A percentile compares a stretch with the other conserved stretches of the same genome.
Conservation (phyloP, 2,113 vertebrate genomes). For the Emydocephalus ijimae region DNA sequence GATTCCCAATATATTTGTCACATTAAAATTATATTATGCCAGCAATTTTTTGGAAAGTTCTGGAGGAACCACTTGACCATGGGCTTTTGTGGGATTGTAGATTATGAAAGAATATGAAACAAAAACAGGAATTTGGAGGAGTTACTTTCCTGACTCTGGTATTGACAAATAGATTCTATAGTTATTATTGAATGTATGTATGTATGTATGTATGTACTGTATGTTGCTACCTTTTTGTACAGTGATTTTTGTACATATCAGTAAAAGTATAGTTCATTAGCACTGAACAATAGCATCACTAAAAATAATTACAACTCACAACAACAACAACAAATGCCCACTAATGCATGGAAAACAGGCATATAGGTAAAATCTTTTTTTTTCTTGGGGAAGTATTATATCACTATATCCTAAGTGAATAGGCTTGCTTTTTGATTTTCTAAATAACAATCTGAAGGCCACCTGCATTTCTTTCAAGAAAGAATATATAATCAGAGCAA, state of each 20-base stretch:
- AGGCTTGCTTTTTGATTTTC: not conserved
- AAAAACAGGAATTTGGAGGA: not conserved
- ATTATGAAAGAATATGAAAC: not conserved
- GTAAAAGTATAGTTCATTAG: not conserved
- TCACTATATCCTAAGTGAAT: not conserved
- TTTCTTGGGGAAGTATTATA: not conserved
- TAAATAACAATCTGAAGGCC: not conserved
- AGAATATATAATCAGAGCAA: not conserved
- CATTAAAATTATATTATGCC: not conserved
- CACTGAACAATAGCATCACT: not conserved
- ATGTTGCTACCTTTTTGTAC: not conserved
- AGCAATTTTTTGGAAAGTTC: not conserved
- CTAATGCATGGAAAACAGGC: not conserved
- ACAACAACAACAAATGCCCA: not conserved
- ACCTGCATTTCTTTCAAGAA: not conserved
- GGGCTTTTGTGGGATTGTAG: not conserved
- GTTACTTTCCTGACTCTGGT: not conserved
- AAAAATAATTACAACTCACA: not conserved
- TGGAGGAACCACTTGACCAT: not conserved
- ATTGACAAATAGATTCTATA: not conserved
- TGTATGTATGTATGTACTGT: not conserved
- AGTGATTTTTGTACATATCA: not conserved
- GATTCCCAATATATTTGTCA: not conserved
- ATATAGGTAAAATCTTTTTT: not conserved
- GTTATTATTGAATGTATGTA: not conserved